Evolutionary conservation across 2,888 invertebrate genomes (phyloP).

Genomic region (Mylabris sibirica): DNA sequence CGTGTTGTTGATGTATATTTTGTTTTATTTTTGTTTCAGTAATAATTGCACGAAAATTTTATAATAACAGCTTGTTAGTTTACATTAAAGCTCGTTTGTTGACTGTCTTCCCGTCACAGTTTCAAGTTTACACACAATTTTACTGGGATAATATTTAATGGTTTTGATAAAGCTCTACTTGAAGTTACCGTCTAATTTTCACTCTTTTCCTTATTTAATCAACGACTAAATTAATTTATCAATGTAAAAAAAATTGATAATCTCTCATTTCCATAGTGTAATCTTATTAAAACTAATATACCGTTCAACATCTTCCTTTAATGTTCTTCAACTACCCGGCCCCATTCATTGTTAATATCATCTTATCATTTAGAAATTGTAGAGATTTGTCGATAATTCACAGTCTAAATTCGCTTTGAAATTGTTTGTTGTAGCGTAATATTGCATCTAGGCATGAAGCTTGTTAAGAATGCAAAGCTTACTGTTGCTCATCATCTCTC

Average conservation of each 20-base stretch:
- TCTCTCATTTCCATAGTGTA: neutral
- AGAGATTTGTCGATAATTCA: conserved; percentile 16
- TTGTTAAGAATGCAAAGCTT: conserved; percentile 13
- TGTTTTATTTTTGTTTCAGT: conserved; percentile 22
- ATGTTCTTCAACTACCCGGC: neutral
- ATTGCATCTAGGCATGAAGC: conserved; percentile 11
- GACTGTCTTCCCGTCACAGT: conserved; percentile 20
- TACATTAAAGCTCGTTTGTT: conserved; percentile 21
- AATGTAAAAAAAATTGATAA: neutral
- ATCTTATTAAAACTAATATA: neutral
- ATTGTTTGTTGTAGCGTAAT: conserved; percentile 16
- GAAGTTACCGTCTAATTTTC: neutral
- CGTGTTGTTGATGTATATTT: conserved; percentile 18
- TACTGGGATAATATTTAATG: conserved; percentile 23
- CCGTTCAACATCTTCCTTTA: neutral
- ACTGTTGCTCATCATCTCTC: conserved; percentile 14
- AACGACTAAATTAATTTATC: neutral
- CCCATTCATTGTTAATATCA: neutral
- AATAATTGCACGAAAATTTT: conserved; percentile 26
- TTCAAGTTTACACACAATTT: conserved; percentile 27
- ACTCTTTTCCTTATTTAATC: neutral
- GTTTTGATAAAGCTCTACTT: conserved; percentile 22
- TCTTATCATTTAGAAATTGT: neutral
- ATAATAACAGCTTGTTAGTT: conserved; percentile 29
- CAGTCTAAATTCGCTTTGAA: conserved; percentile 11